Base-by-base conservation (phyloP, 2,888 invertebrate species). In the Anthophora plumipes region DNA sequence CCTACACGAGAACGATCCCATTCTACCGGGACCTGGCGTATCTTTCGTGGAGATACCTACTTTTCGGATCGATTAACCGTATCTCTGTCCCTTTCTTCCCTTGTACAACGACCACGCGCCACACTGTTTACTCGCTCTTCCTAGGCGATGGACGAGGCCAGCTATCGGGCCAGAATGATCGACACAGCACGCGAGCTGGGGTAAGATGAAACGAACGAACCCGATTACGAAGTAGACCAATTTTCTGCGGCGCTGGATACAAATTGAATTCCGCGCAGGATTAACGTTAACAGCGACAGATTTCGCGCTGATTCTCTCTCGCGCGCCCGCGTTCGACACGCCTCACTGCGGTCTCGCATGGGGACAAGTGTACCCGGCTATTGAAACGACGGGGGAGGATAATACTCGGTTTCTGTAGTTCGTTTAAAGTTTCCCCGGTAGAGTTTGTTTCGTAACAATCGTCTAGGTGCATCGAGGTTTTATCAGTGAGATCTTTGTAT, bases 211-310 rank as follows among this genome's bases (percentile, higher is more conserved):
- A 83, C 81, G 80, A 83, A 83, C 82, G 85, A 83, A 85, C 83
- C 81, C 88, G 85, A 88, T 89, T 88, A 88, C 86, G 83, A 90
- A 89, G 88, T 88, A 85, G 83, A 83, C 79, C 82, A 75, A 83
- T 82, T 86, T 86, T 84, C 84, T 77, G 76, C 77, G 79, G 86
- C 77, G 74, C 81, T 82, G 79, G 80, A 82, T 84, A 79, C 82
- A 76, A 88, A 87, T 87, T 85, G 82, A 85, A 87, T 87, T 77
- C 79, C 80, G 68, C 63, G 73, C 48, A 63, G 85, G 80, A 87
- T 87, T 87, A 88, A 85, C 88, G 83, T 85, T 83, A 87, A 88
- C 85, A 85, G 85, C 87, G 88, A 85, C 82, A 83, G 82, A 85
- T 86, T 87, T 87, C 77, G 75, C 82, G 61, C 82, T 74, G 70